Conservation (phyloP, 2,113 vertebrate genomes). For the Tylochromis polylepis region DNA sequence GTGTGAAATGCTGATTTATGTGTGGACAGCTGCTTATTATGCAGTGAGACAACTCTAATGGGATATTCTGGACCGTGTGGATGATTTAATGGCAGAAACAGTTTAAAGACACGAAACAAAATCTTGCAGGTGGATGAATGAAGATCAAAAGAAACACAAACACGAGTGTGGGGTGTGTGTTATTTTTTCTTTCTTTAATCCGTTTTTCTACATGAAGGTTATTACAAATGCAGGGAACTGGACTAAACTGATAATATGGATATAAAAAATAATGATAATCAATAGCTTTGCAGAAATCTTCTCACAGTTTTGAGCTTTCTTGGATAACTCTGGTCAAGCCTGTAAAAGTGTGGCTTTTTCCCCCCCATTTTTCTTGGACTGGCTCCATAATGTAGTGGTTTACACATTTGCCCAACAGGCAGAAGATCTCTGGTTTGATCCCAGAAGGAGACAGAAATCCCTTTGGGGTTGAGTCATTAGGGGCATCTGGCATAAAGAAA, state of each 20-base stretch:
- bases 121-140: background rate
- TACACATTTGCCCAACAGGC: background rate
- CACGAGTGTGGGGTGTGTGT: background rate
- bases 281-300: background rate
- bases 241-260: background rate
- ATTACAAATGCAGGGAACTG: background rate
- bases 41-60: background rate
- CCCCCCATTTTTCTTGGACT: background rate
- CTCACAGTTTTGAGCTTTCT: background rate
- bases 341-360: background rate
- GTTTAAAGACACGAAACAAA: background rate
- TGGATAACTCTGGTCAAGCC: background rate
- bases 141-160: background rate
- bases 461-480: background rate
- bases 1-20: constrained; percentile 20
- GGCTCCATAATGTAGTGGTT: background rate
- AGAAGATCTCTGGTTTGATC: background rate
- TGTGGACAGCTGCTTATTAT: background rate
- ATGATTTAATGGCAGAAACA: background rate
- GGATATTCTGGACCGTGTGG: background rate
- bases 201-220: background rate
- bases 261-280: background rate
- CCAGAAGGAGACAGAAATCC: background rate
- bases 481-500: background rate
- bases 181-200: background rate